Base-by-base conservation (phyloP, 2,797 vertebrate species). In the Chelon labrosus region DNA sequence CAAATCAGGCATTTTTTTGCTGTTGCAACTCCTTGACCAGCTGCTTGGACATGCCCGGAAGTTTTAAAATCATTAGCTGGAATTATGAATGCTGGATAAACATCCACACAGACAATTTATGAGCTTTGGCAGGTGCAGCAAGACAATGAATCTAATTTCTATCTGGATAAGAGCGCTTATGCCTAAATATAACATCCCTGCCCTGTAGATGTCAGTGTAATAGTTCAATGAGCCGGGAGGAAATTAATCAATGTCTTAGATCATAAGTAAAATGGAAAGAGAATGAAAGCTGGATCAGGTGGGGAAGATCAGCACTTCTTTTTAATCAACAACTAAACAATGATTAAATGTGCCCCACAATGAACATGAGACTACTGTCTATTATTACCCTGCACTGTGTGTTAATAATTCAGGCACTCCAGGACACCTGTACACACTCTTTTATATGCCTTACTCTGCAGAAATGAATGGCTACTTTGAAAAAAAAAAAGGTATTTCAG, bases 181-280 rank as follows among this genome's bases (percentile, higher is more conserved):
- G 60, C 79, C 73, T 79, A 78, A 80, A 87, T 77, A 73, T 83
- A 86, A 80, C 57, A 84, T 75, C 61, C 66, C 46, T 85, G 70
- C 73, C 75, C 76, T 87, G 70, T 64, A 80, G 77, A 67, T 82
- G 77, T 81, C 79, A 73, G 61, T 75, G 51, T 76, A 77, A 79
- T 70, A 69, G 65, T 73, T 84, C 61, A 79, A 13, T 85, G 73
- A 78, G 49, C 49, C 79, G 50, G 65, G 70, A 78, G 56, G 55
- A 37, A 73, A 88, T 91, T 78, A 81, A 88, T 90, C 86, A 80
- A 46, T 80, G 75, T 81, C 77, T 79, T 13, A 53, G 35, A 73
- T 52, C 56, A 72, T 52, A 84, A 70, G 59, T 39, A 76, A 73
- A 38, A 56, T 71, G 70, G 27, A 74, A 76, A 73, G 38, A 76